phyloP scores from a whole-genome alignment of 35 echinoderm and acorn worm species.

The Stichopus chloronotus region DNA sequence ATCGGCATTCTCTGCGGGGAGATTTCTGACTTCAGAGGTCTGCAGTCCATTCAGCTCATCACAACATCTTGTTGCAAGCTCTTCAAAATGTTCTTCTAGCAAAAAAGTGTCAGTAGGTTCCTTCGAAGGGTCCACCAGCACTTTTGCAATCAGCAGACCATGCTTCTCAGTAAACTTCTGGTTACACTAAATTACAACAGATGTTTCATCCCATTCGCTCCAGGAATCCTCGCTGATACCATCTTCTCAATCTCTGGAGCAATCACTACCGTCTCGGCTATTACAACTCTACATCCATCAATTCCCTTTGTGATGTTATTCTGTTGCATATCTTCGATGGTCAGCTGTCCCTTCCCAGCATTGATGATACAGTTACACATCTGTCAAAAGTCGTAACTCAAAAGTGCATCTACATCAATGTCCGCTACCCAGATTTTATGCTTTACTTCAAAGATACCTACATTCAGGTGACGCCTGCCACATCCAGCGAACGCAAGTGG shows the following conservation, averaged over 20 bases:
- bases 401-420: constrained; percentile 67
- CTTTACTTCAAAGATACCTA: neutral
- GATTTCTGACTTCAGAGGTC: neutral
- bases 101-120: neutral
- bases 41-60: neutral
- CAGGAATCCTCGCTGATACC: neutral
- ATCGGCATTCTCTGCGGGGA: constrained; percentile 48
- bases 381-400: constrained; percentile 66
- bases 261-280: constrained; percentile 10
- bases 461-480: neutral
- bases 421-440: constrained; percentile 39
- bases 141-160: constrained; percentile 15
- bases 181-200: neutral
- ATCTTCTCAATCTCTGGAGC: constrained; percentile 14
- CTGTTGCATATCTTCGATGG: neutral
- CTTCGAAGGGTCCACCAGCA: constrained; percentile 5
- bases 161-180: constrained; percentile 7
- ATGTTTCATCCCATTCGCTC: neutral
- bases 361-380: constrained; percentile 54
- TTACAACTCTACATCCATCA: neutral
- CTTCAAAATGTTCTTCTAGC: constrained; percentile 34
- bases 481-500: constrained; percentile 13
- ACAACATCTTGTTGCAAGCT: neutral
- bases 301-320: neutral
- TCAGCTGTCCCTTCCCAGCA: constrained; percentile 8